Evolutionary conservation across 2,888 invertebrate genomes (phyloP).

Genomic region (Megaustenia siamemsis): DNA sequence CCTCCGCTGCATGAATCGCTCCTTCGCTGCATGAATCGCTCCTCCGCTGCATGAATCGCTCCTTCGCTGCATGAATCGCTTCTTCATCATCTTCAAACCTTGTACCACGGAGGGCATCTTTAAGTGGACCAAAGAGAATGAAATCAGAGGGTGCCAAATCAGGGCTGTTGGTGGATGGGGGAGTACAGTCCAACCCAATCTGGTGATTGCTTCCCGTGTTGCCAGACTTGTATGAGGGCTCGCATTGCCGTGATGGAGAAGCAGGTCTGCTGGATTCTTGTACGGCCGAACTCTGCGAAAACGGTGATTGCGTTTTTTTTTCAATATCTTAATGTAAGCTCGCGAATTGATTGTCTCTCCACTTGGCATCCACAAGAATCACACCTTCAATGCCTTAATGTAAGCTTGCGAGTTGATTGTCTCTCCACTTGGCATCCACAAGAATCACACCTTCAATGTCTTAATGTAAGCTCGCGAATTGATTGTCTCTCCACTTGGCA

Average conservation of each 20-base stretch:
- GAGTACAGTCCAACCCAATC: constrained; percentile 1
- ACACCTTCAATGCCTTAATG: background rate
- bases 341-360: background rate
- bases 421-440: constrained; percentile 5
- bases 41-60: no score
- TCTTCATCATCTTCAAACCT: background rate
- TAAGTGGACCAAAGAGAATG: background rate
- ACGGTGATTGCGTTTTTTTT: background rate
- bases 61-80: constrained; percentile 16
- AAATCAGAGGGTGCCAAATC: constrained; percentile 4
- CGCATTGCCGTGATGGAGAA: constrained; percentile 9
- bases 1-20: no score
- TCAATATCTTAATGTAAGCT: constrained; percentile 3
- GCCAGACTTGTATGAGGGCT: constrained; percentile 9
- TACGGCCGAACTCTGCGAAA: background rate
- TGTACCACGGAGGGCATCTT: constrained; percentile 2
- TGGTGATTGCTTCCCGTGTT: constrained; percentile 3
- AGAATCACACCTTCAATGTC: background rate
- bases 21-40: no score
- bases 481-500: constrained; percentile 10
- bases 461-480: background rate
- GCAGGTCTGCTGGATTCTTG: constrained; percentile 9
- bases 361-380: no score
- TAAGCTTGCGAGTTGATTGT: background rate
- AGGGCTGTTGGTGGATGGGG: constrained; percentile 1